Base-by-base conservation (phyloP, 2,797 vertebrate species). In the Mycteria americana region DNA sequence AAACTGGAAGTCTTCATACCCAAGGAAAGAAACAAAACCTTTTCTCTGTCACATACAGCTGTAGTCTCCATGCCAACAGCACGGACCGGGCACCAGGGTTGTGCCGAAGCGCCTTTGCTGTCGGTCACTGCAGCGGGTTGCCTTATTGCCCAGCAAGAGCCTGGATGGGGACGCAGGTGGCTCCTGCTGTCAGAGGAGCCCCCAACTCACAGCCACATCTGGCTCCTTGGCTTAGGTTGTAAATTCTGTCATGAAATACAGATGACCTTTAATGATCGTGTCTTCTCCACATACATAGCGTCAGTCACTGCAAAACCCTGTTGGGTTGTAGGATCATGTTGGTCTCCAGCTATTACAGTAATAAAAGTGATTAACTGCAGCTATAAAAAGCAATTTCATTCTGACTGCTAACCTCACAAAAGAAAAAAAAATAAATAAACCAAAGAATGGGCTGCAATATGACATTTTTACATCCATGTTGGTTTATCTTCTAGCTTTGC, bases 371-470 rank as follows among this genome's bases (percentile, higher is more conserved):
- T 92, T 80, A 94, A 96, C 35, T 92, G 77, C 65, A 56, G 69
- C 79, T 91, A 90, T 95, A 94, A 94, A 96, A 92, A 84, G 88
- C 69, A 81, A 88, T 95, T 94, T 88, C 83, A 73, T 88, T 93
- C 76, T 93, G 76, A 81, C 88, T 86, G 73, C 59, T 96, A 94
- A 91, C 46, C 73, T 88, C 59, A 68, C 39, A 30, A 85, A 96
- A 81, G 57, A 24, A 64, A 77, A 88, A 85, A 85, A 72, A 48
- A 59, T 39, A 72, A 94, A 78, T 50, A 93, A 92, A 87, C 63
- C 57, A 31, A 80, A 85, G 68, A 77, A 67, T 57, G 65, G 72
- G 62, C 75, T 62, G 28, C 65, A 78, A n/a, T 62, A 37, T 45
- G 85, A 84, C 62, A 59, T 84, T 92, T 95, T 95, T 92, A 86